A percentile compares a stretch with the other conserved stretches of the same genome.
phyloP scores from a whole-genome alignment of 2,797 vertebrate genomes.

The Cirrhinus mrigala region DNA sequence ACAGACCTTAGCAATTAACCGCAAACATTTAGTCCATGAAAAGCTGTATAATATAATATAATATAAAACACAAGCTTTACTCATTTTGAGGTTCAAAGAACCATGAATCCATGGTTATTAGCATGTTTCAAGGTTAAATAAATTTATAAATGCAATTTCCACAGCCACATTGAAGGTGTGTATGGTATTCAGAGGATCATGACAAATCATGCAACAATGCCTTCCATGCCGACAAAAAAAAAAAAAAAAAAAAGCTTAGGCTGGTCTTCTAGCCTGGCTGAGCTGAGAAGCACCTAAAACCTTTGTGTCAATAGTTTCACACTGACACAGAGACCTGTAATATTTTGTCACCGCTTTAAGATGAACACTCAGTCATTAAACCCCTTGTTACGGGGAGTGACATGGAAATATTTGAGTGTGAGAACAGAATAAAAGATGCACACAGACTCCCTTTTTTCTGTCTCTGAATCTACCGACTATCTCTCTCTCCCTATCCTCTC shows the following conservation, averaged over 20 bases:
- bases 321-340: background rate
- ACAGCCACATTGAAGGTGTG: background rate
- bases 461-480: background rate
- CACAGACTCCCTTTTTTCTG: background rate
- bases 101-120: background rate
- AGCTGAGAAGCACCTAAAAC: background rate
- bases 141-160: background rate
- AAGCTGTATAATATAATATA: slow-evolving; percentile 1
- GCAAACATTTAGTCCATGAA: background rate
- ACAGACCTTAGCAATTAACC: background rate
- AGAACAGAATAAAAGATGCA: slow-evolving; percentile 20
- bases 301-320: background rate
- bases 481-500: background rate
- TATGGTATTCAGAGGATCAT: background rate
- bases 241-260: background rate
- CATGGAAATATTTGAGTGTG: slow-evolving; percentile 27
- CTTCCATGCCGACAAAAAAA: too few relatives aligned
- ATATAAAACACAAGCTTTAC: background rate
- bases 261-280: background rate
- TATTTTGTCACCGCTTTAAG: slow-evolving; percentile 20
- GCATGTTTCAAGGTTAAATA: background rate
- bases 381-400: slow-evolving; percentile 6
- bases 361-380: slow-evolving; percentile 29
- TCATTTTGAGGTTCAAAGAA: background rate
- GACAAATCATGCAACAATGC: background rate